These are phyloP conservation scores for Chaetodon trifascialis DNA, from an alignment of 2,113 vertebrate species.

Conservation along the genomic window DNA sequence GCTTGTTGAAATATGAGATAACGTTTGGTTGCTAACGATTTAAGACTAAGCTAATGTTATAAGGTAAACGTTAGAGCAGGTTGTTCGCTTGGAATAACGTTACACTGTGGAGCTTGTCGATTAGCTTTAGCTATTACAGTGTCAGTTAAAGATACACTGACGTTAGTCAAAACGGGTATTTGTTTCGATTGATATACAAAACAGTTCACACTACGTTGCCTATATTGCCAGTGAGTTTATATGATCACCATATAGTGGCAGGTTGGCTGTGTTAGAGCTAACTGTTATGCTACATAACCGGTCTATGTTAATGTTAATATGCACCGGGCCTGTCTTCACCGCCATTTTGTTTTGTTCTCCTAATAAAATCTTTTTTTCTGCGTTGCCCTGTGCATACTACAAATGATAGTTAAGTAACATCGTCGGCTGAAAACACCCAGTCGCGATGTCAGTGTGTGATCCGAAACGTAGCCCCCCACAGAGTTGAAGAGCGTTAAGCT, in stretches of 20 bases:
- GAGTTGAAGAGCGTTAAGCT: background rate
- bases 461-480: background rate
- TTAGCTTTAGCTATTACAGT: constrained; percentile 9
- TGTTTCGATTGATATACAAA: background rate
- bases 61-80: constrained; percentile 44
- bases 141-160: background rate
- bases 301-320: constrained; percentile 46
- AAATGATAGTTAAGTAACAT: too few species aligned
- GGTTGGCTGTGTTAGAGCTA: background rate
- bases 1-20: background rate
- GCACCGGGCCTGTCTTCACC: constrained; percentile 73
- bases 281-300: constrained; percentile 6
- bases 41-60: constrained; percentile 7
- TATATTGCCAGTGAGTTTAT: background rate
- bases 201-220: accelerated
- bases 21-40: background rate
- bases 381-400: background rate
- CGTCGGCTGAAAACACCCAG: background rate
- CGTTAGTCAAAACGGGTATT: background rate
- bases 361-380: constrained; percentile 63
- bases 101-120: background rate
- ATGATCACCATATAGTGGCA: background rate
- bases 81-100: background rate
- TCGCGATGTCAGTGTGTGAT: background rate
- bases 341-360: constrained; percentile 89